phyloP scores from a whole-genome alignment of 2,797 vertebrate genomes.

The Anas georgica region DNA sequence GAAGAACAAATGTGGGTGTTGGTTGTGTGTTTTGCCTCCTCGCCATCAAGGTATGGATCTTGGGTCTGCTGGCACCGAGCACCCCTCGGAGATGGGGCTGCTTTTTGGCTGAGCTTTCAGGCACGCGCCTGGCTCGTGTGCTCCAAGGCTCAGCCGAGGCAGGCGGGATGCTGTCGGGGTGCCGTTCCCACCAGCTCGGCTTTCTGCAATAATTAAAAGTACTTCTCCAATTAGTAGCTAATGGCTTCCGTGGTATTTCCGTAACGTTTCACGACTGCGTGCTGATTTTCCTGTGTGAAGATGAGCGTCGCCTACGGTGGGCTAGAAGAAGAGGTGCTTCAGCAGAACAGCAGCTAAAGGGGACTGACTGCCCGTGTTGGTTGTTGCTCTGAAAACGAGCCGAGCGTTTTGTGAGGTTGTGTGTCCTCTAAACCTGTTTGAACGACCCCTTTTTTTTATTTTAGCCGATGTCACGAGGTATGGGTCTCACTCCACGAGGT shows the following conservation, averaged over 20 bases:
- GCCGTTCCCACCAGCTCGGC: background rate
- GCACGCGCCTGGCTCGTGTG: background rate
- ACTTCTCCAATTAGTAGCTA: background rate
- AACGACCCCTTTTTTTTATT: background rate
- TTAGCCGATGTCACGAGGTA: background rate
- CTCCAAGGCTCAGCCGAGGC: background rate
- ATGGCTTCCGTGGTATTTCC: conserved; percentile 21
- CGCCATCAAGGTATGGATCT: background rate
- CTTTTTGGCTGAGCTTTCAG: background rate
- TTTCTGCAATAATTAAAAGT: conserved; percentile 53
- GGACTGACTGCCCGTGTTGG: background rate
- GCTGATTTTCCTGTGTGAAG: background rate
- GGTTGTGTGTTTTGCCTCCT: background rate
- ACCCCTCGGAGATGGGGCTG: background rate
- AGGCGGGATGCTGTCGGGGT: background rate
- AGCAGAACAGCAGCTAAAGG: background rate
- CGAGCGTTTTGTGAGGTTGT: background rate
- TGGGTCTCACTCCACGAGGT: background rate
- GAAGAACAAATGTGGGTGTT: background rate
- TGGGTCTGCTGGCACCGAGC: background rate
- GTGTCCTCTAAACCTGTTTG: background rate
- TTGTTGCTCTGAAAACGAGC: background rate
- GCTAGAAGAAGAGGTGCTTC: background rate
- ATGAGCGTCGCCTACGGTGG: rapidly evolving
- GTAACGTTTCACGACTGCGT: rapidly evolving